Base-by-base conservation (phyloP, 2,113 vertebrate genomes). In the Spea multiplicata region DNA sequence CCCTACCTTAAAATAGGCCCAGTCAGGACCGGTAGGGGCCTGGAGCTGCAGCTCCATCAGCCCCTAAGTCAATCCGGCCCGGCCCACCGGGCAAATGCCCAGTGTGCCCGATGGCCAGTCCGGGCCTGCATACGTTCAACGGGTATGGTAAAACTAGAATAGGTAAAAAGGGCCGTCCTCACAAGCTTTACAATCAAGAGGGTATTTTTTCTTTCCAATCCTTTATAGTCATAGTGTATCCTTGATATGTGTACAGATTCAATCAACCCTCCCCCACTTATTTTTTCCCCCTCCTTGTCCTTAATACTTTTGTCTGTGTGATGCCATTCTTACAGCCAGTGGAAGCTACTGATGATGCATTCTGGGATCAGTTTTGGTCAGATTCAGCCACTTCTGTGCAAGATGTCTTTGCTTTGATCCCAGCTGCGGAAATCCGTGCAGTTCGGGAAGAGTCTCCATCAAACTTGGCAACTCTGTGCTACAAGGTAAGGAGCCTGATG, bases 281-380 rank as follows among this genome's bases (percentile, higher is more conserved):
- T 30, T 65, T 44, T n/a, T 65, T 65, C 7, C 7, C 14, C 30
- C 4, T 44, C 16, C 62, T 44, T 61, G 9, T 45, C 16, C 2
- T 12, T 65, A 14, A n/a, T 45, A 4, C 5, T 66, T 0, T 16
- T 74, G 10, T 52, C 53, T 53, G 16, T 49, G 12, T 71, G 9
- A 8, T 30, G 30, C 30, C 30, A 30, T 16, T 62, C 14, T 84
- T 45, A 0, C 86, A 99, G 97, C 97, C 97, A 0, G 97, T 99
- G 82, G 97, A 99, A 84, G 97, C 97, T 82, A 98, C 97, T 0
- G 97, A 99, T 64, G 96, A 99, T 81, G 96, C 93, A 17, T 99
- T 99, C 82, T 99, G 97, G 97, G 96, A 99, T 88, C 97, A 99
- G 89, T 99, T 99, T 89, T 99, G 97, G 97, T 94, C 95, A 14